phyloP scores from a whole-genome alignment of 1,140 invertebrate genomes.

The Caenorhabditis remanei region DNA sequence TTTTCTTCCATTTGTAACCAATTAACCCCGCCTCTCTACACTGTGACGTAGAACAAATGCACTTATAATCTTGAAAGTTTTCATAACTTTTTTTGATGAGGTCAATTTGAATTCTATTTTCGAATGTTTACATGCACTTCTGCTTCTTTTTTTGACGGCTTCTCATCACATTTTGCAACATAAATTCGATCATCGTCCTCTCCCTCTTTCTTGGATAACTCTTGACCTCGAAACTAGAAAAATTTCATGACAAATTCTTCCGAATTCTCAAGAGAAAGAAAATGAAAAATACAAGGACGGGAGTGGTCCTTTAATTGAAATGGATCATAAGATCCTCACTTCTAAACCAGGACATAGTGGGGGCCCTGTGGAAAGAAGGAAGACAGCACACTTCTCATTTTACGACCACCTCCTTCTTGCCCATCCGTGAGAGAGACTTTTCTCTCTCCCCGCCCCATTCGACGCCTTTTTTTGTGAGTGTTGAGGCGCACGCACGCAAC shows the following conservation, averaged over 20 bases:
- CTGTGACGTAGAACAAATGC: background rate
- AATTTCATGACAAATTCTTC: conserved; percentile 10
- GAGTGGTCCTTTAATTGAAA: conserved; percentile 24
- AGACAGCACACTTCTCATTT: conserved; percentile 25
- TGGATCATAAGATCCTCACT: background rate
- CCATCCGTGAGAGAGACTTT: conserved; percentile 10
- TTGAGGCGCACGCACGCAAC: background rate
- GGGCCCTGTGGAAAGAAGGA: background rate
- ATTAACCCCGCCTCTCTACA: background rate
- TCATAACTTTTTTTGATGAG: too few species aligned
- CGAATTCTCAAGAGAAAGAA: background rate
- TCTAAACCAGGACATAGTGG: background rate
- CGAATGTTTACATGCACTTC: background rate
- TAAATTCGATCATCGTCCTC: conserved; percentile 24
- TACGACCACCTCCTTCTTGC: conserved; percentile 35
- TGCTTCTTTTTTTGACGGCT: background rate
- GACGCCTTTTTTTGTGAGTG: conserved; percentile 35
- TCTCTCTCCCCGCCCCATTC: conserved; percentile 5
- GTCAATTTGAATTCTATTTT: too few species aligned
- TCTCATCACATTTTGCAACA: conserved; percentile 41
- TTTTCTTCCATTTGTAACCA: background rate
- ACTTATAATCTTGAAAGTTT: background rate
- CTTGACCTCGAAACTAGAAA: background rate
- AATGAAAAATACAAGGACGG: background rate
- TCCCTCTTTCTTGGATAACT: background rate